Percentiles rank a stretch among this genome's conserved stretches.
Conservation (phyloP, 2,797 vertebrate genomes). For the Hozukius guyotensis region DNA sequence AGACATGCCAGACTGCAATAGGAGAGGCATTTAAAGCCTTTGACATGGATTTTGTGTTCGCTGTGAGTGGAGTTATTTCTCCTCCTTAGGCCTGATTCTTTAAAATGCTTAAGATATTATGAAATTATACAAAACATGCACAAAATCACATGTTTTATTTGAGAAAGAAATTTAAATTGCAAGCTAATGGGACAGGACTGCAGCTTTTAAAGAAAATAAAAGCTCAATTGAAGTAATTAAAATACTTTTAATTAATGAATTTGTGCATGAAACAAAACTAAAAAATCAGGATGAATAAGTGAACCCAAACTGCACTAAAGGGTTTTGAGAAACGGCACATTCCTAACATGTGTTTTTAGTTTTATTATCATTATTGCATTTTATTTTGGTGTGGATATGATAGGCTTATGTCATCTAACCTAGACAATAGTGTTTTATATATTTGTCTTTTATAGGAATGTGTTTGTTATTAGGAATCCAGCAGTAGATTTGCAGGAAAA, state of each 20-base stretch:
- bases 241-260: neutral
- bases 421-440: neutral
- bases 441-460: conserved; percentile 15
- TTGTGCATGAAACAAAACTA: neutral
- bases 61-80: neutral
- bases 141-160: neutral
- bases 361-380: neutral
- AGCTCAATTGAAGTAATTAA: neutral
- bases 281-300: neutral
- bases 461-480: conserved; percentile 14
- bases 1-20: conserved; percentile 14
- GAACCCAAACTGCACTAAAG: neutral
- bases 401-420: neutral
- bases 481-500: conserved; percentile 15
- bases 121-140: neutral
- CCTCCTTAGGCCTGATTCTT: neutral
- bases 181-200: neutral
- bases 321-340: neutral
- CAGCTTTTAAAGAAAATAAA: neutral
- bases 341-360: neutral
- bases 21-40: conserved; percentile 12
- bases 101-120: neutral
- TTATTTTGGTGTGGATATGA: neutral
- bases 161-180: neutral
- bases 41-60: conserved; percentile 1